Evolutionary conservation across 2,888 invertebrate genomes (phyloP).

Genomic region (Dasysyrphus albostriatus): DNA sequence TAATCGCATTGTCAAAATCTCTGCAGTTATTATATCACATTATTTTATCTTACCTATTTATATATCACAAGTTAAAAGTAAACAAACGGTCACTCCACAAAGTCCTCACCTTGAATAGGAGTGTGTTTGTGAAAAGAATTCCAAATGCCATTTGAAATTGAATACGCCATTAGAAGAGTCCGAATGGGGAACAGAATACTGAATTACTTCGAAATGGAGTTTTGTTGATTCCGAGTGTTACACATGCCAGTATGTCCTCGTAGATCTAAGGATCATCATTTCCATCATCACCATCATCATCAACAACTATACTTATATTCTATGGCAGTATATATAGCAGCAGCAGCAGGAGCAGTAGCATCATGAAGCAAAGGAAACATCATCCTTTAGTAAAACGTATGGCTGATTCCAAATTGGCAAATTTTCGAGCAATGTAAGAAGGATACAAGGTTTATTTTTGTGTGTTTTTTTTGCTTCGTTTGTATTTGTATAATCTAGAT

Average conservation of each 20-base stretch:
- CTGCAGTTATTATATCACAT: too few relatives aligned
- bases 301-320: conserved; percentile 21
- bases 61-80: too few relatives aligned
- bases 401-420: conserved; percentile 70
- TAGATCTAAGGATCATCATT: conserved; percentile 62
- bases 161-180: conserved; percentile 72
- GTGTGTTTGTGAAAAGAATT: conserved; percentile 65
- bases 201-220: conserved; percentile 73
- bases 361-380: conserved; percentile 41
- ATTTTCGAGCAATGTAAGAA: conserved; percentile 44
- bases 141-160: conserved; percentile 73
- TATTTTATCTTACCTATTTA: too few relatives aligned
- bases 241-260: conserved; percentile 31
- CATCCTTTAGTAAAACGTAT: conserved; percentile 56
- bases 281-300: conserved; percentile 68
- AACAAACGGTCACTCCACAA: conserved; percentile 5
- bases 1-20: too few relatives aligned
- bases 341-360: conserved; percentile 36
- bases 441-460: conserved; percentile 14
- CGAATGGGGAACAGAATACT: conserved; percentile 69
- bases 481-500: conserved; percentile 17
- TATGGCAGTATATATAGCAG: background rate
- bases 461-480: background rate
- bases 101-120: conserved; percentile 21
- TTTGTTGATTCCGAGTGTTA: conserved; percentile 39